Base-by-base conservation (phyloP, 2,888 invertebrate genomes). In the Dryadula phaetusa region DNA sequence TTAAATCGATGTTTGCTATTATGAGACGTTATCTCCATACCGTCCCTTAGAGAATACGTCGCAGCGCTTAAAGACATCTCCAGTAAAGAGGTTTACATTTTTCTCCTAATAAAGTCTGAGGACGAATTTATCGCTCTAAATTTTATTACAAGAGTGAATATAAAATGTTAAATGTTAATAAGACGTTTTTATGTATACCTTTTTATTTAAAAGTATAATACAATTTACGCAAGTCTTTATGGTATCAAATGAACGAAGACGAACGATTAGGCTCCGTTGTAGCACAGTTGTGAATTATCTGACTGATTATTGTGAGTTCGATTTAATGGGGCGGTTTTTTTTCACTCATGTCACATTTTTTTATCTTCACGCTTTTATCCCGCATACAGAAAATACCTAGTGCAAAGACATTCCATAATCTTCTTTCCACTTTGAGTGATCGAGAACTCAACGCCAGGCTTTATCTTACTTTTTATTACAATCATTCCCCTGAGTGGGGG, bases 1-100 rank as follows among this genome's bases (percentile, higher is more conserved):
- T 47, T 40, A 6, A 56, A 49, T 47, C 47, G 40, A 64, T 64
- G 25, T 47, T 60, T 44, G 53, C 42, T 44, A 64, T 32, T 64
- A 47, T 28, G 12, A 47, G 58, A 40, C 25, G 40, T n/a, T 64
- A 49, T 58, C 64, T 58, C 40, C 16, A 37, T 49, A 49, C 25
- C n/a, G 8, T 64, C 37, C 64, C 64, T 40, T 20, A 56, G 64
- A 64, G 64, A 58, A 58, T 64, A 49, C 64, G 25, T 28, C 20
- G 32, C 18, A 42, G 12, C 47, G 58, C 34, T 64, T 47, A 47
- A 56, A 47, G 34, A 37, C 54, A 12, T 47, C 64, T 49, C 40
- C 22, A 53, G 28, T 49, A 49, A 64, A 64, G 47, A 47, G 37
- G 58, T 64, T 64, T 49, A 20, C 40, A 14, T 40, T 64, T 58